A percentile compares a stretch with the other conserved stretches of the same genome.
These are phyloP conservation scores for Orthosia gracilis DNA, from an alignment of 2,888 invertebrate species.

Conservation along the genomic window DNA sequence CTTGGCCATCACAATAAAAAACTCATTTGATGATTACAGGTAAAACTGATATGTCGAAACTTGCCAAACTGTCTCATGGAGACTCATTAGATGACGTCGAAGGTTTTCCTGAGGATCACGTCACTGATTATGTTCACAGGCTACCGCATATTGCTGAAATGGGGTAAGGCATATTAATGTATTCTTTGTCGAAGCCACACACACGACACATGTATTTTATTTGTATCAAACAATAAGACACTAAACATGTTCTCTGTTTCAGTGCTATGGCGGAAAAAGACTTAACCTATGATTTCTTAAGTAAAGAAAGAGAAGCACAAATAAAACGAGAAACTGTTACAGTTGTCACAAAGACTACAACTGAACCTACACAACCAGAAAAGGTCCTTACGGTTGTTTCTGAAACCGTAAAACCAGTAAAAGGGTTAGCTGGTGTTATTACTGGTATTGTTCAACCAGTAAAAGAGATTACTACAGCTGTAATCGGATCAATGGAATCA, in stretches of 20 bases:
- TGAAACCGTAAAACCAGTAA: constrained; percentile 46
- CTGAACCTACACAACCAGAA: constrained; percentile 37
- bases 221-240: not conserved
- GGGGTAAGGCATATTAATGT: constrained; percentile 74
- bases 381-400: constrained; percentile 35
- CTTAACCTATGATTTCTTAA: constrained; percentile 79
- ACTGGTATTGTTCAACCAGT: constrained; percentile 30
- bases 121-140: constrained; percentile 86
- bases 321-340: constrained; percentile 78
- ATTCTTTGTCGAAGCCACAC: too few relatives aligned
- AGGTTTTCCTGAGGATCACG: constrained; percentile 89
- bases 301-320: constrained; percentile 84
- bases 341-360: constrained; percentile 33
- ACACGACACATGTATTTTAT: not conserved
- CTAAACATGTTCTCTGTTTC: constrained; percentile 27
- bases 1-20: not conserved
- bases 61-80: constrained; percentile 84
- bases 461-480: constrained; percentile 32
- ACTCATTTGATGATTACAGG: constrained; percentile 65
- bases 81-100: constrained; percentile 90
- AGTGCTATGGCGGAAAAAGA: constrained; percentile 79
- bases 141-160: constrained; percentile 88
- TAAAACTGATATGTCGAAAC: constrained; percentile 79
- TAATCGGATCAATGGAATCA: not conserved
- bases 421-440: constrained; percentile 44